Percentiles rank a stretch among this genome's conserved stretches.
phyloP scores from a whole-genome alignment of 2,797 vertebrate genomes.

The Holocentrus rufus region DNA sequence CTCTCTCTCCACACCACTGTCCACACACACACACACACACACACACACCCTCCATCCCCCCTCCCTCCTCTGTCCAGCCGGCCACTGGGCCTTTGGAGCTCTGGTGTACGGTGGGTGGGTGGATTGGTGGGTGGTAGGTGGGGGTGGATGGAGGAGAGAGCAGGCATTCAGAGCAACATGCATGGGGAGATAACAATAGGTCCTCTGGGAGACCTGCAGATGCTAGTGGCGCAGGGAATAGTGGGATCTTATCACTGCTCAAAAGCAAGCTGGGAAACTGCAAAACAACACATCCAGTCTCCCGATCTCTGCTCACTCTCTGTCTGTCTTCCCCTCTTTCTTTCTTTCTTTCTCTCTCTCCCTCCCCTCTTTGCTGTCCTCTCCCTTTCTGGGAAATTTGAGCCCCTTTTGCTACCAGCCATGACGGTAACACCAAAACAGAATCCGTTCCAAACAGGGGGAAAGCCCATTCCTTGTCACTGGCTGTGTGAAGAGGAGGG shows the following conservation, averaged over 20 bases:
- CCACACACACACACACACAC: constrained; percentile 50
- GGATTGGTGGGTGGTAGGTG: constrained; percentile 55
- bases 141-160: constrained; percentile 70
- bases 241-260: constrained; percentile 64
- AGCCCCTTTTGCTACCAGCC: constrained; percentile 39
- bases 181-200: constrained; percentile 81
- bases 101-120: constrained; percentile 75
- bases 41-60: constrained; percentile 30
- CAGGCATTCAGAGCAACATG: constrained; percentile 82
- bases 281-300: constrained; percentile 60
- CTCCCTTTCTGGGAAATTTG: constrained; percentile 43
- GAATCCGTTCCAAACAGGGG: constrained; percentile 38
- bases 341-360: constrained; percentile 3
- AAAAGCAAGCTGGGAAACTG: constrained; percentile 63
- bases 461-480: constrained; percentile 41
- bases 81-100: constrained; percentile 78
- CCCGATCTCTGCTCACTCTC: constrained; percentile 40
- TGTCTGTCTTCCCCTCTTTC: constrained; percentile 29
- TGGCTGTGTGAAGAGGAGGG: constrained; percentile 8
- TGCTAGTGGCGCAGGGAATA: constrained; percentile 71
- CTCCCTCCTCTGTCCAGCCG: constrained; percentile 66
- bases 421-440: constrained; percentile 50
- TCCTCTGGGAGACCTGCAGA: constrained; percentile 84
- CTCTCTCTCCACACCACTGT: constrained; percentile 72
- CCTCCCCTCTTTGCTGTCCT: too few species aligned